phyloP scores from a whole-genome alignment of 2,113 vertebrate species.

The Sylvilagus bachmani region DNA sequence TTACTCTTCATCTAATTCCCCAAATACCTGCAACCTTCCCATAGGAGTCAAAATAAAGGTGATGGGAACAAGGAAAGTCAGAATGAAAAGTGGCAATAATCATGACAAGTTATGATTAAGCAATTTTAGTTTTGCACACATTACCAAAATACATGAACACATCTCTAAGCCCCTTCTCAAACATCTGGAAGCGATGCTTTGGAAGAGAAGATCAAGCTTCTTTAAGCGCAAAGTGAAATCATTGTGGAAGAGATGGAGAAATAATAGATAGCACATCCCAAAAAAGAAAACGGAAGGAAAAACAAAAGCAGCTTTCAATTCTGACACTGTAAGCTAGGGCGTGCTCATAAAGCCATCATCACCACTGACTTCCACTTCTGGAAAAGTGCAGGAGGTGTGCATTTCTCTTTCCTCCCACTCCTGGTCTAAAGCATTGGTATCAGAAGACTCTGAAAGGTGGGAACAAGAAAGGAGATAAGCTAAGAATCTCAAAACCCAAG shows the following conservation, averaged over 20 bases:
- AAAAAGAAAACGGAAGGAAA: not conserved
- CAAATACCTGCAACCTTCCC: not conserved
- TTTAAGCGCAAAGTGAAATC: not conserved
- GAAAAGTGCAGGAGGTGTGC: not conserved
- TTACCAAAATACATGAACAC: not conserved
- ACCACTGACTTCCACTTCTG: not conserved
- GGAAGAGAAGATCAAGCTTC: not conserved
- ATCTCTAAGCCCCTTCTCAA: not conserved
- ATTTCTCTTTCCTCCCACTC: not conserved
- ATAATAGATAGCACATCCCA: not conserved
- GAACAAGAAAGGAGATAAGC: not conserved
- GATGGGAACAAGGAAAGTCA: not conserved
- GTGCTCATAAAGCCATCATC: too few species aligned
- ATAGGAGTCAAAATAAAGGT: too few species aligned
- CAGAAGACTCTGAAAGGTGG: not conserved
- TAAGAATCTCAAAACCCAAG: not conserved
- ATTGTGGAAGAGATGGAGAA: not conserved
- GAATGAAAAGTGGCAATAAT: too few species aligned
- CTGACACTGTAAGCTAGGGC: not conserved
- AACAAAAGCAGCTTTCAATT: not conserved
- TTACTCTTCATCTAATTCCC: not conserved
- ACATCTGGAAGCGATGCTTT: not conserved
- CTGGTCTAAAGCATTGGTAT: not conserved
- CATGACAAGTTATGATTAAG: not conserved
- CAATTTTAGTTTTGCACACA: not conserved